Evolutionary conservation across 2,113 vertebrate genomes (phyloP).

Genomic region (Albula goreensis): DNA sequence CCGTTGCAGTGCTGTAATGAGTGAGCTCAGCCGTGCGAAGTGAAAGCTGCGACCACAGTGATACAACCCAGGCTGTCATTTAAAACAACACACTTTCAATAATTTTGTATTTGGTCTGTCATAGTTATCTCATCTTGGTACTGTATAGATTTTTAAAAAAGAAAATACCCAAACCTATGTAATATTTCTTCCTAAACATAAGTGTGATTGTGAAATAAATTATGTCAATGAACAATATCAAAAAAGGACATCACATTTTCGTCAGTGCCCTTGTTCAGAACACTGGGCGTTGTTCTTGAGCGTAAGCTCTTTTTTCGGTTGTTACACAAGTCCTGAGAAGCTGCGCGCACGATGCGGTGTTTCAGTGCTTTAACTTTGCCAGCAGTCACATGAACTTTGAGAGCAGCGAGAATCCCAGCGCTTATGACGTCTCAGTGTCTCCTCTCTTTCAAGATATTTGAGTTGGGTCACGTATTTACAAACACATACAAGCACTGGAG

Average conservation of each 20-base stretch:
- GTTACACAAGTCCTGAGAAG: background rate
- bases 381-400: background rate
- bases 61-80: constrained; percentile 10
- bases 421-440: background rate
- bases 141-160: background rate
- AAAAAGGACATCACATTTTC: background rate
- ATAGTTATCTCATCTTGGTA: background rate
- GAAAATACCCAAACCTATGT: background rate
- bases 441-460: background rate
- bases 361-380: background rate
- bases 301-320: background rate
- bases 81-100: constrained; percentile 2
- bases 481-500: background rate
- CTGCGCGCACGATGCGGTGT: background rate
- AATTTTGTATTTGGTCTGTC: background rate
- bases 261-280: background rate
- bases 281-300: background rate
- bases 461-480: background rate
- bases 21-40: constrained; percentile 42
- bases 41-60: constrained; percentile 28
- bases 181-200: background rate
- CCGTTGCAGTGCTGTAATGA: constrained; percentile 37
- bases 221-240: background rate
- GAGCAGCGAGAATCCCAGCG: background rate
- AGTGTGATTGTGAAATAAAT: background rate